Evolutionary conservation across 37 sponge, comb jelly and placozoan species (phyloP).

Genomic region (Cladorhizidae sp.): DNA sequence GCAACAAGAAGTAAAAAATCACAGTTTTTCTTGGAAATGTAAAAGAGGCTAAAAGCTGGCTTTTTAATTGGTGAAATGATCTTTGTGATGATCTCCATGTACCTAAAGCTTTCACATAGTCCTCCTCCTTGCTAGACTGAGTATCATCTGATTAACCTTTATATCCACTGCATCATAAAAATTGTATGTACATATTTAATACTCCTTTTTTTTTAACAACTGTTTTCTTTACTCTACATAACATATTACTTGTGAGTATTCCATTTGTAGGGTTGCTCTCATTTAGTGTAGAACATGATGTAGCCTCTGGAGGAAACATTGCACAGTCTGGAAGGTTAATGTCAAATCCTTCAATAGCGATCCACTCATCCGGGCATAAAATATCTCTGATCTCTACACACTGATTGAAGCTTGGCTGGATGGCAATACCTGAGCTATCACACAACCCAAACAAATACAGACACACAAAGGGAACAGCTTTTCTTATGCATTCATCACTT

Average conservation of each 20-base stretch:
- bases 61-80: too few species aligned
- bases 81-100: too few species aligned
- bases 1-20: too few species aligned
- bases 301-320: neutral
- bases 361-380: conserved; percentile 4
- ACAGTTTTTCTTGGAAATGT: too few species aligned
- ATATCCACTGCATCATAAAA: neutral
- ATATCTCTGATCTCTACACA: conserved; percentile 16
- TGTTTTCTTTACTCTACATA: neutral
- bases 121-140: too few species aligned
- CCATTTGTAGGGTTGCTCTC: neutral
- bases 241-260: neutral
- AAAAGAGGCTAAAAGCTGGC: too few species aligned
- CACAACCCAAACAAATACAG: conserved; percentile 23
- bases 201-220: neutral
- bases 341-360: neutral
- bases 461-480: conserved; percentile 13
- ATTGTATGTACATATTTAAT: too few species aligned
- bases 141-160: neutral
- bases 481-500: conserved; percentile 11
- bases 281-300: neutral
- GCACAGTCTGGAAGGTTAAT: neutral
- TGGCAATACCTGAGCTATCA: neutral
- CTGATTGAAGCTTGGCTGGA: neutral
- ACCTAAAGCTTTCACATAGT: too few species aligned